Conservation (phyloP, 2,113 vertebrate genomes). For the Python bivittatus region DNA sequence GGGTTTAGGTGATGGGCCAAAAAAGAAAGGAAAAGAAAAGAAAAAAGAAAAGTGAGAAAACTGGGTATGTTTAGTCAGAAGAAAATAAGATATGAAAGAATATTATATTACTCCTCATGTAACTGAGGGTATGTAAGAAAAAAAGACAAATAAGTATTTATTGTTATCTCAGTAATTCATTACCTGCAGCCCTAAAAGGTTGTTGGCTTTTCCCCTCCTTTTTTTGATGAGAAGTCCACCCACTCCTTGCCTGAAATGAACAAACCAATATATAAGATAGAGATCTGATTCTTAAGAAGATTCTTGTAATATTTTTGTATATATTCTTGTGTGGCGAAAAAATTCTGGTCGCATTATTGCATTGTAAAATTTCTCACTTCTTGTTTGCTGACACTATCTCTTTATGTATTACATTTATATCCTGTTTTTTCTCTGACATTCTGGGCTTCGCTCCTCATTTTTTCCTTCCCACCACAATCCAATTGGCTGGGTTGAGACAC, state of each 20-base stretch:
- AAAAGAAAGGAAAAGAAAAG: not conserved
- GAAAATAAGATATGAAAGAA: not conserved
- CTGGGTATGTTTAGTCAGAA: not conserved
- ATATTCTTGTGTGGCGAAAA: not conserved
- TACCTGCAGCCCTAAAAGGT: not conserved
- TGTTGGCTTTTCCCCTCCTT: not conserved
- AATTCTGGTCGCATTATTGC: not conserved
- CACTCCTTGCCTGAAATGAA: not conserved
- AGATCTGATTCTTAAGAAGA: not conserved
- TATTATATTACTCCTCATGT: not conserved
- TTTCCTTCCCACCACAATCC: not conserved
- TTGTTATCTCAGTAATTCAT: not conserved
- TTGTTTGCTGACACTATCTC: not conserved
- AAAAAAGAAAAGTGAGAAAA: not conserved
- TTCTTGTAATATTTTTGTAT: not conserved
- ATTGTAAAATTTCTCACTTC: not conserved
- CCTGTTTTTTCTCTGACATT: accelerated
- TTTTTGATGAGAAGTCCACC: not conserved
- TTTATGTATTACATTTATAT: not conserved
- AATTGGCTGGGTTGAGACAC: not conserved
- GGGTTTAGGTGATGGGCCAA: not conserved
- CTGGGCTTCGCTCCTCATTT: not conserved
- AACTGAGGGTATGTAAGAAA: not conserved
- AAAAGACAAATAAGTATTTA: not conserved
- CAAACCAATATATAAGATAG: not conserved